Conservation (phyloP, 2,797 vertebrate genomes). For the Silurus aristotelis region DNA sequence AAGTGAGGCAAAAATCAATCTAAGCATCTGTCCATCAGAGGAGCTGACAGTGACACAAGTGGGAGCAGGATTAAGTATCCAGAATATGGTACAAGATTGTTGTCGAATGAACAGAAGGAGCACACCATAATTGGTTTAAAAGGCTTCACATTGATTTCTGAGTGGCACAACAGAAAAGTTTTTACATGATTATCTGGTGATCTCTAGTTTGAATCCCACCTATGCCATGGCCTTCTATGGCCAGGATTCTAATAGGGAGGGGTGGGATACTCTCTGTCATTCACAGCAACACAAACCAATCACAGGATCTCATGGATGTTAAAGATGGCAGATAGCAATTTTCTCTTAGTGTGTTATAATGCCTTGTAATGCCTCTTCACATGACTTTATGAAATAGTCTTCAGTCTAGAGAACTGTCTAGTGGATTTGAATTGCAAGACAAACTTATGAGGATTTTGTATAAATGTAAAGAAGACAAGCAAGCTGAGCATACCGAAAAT, state of each 20-base stretch:
- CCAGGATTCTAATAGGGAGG: not conserved
- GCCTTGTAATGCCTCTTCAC: not conserved
- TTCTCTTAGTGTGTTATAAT: not conserved
- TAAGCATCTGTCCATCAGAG: not conserved
- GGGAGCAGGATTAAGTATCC: not conserved
- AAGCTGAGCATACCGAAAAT: not conserved
- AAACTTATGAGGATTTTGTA: not conserved
- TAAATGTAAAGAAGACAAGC: not conserved
- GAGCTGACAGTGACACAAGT: slow-evolving; percentile 8
- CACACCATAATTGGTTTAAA: not conserved
- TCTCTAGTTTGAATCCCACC: not conserved
- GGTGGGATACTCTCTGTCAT: no score
- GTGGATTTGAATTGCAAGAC: not conserved
- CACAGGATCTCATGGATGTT: not conserved
- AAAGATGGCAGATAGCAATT: not conserved
- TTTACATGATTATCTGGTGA: not conserved
- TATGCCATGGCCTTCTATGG: not conserved
- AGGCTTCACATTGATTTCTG: not conserved
- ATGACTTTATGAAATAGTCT: not conserved
- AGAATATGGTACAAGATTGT: not conserved
- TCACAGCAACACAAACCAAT: not conserved
- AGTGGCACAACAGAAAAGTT: not conserved
- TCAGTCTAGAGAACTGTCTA: not conserved
- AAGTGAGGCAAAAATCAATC: slow-evolving; percentile 19
- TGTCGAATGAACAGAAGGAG: not conserved